phyloP scores from a whole-genome alignment of 1,140 invertebrate genomes.

The Habropoda laboriosa region DNA sequence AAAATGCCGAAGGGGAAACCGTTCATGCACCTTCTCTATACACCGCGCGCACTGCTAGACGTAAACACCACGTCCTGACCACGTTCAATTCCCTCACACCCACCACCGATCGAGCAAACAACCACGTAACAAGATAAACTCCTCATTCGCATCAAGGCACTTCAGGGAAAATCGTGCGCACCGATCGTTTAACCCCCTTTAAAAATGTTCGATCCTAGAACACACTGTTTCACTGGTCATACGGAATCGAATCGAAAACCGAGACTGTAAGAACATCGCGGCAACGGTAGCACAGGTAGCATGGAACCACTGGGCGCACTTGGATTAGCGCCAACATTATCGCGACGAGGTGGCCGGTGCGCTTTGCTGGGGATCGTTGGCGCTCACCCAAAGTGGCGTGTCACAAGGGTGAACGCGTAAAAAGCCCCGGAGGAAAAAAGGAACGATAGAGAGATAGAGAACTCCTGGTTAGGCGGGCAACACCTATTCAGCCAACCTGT shows the following conservation, averaged over 20 bases:
- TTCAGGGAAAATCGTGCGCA: background rate
- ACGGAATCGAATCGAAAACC: background rate
- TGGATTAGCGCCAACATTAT: conserved; percentile 59
- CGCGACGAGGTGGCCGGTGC: conserved; percentile 28
- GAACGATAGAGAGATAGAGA: background rate
- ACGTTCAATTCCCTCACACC: background rate
- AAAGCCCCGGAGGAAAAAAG: background rate
- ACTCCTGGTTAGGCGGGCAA: background rate
- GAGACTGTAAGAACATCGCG: background rate
- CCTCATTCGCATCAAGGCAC: conserved; percentile 20
- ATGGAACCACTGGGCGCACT: conserved; percentile 32
- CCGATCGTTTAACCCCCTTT: conserved; percentile 26
- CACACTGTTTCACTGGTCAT: conserved; percentile 4
- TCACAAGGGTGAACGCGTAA: background rate
- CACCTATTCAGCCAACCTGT: conserved; percentile 14
- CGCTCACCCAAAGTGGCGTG: conserved; percentile 44
- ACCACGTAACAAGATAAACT: background rate
- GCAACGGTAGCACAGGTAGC: conserved; percentile 23
- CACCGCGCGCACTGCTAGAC: conserved; percentile 9
- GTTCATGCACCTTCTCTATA: conserved; percentile 7
- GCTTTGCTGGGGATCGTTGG: conserved; percentile 28
- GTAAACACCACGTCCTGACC: conserved; percentile 15
- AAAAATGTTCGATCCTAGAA: background rate
- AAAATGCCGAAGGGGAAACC: background rate
- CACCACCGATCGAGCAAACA: conserved; percentile 16